Evolutionary conservation across 2,888 invertebrate genomes (phyloP), one percentile per base, ranked within the genome.

Genomic region (Chymomyza fuscimana): DNA sequence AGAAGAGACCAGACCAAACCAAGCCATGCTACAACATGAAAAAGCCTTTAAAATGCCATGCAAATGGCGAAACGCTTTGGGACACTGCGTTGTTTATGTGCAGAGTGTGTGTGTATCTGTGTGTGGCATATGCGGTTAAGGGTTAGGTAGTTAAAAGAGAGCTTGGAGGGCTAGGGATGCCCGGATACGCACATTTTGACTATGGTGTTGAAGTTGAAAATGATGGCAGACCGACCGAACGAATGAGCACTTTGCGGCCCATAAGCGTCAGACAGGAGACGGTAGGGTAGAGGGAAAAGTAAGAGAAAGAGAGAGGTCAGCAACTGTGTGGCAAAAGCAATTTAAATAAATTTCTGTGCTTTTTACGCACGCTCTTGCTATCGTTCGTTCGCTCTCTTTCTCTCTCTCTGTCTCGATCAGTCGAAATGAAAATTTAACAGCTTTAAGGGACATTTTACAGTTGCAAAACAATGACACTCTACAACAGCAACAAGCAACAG

Each of bases 371-470:
- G 25, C 25, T 25, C 25, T 25, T 25, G 25, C 25, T 25, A 19
- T 2, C 19, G 19, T 19, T 36, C 61, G 68, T 68, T 40, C 32
- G 6, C 54, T 61, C 65, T 67, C 67, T 69, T 69, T 73, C 65
- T 76, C 76, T 61, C 65, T 67, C 67, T 69, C 73, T 73, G 63
- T 76, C 76, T 69, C 76, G 72, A 76, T 69, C 65, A 74, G 10
- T 32, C 68, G 71, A 61, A 72, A 72, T 78, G 64, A 19, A 67
- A 77, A 70, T 77, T 87, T 76, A 81, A 85, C 80, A 75, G 76
- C 83, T 86, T 88, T 88, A 88, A 88, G 89, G 87, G 1, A 85
- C 83, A 88, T 83, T 87, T 89, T 89, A 82, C 81, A 75, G 88
- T 85, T 85, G 71, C 70, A 63, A 80, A 82, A 79, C 77, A 76